phyloP scores from a whole-genome alignment of 2,888 invertebrate genomes.

The Heliconius erato region DNA sequence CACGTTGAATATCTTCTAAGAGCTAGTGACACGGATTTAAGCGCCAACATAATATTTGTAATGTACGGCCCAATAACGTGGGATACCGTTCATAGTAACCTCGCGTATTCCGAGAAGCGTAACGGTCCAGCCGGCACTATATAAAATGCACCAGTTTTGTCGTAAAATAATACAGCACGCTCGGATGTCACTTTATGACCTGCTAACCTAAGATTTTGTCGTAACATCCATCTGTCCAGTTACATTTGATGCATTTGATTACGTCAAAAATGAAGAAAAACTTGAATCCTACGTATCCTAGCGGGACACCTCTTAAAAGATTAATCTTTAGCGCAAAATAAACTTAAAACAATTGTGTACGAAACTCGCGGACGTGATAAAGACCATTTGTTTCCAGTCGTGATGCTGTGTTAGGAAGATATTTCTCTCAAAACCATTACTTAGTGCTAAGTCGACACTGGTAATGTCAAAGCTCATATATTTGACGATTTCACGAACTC shows the following conservation, averaged over 20 bases:
- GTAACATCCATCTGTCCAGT: slow-evolving; percentile 53
- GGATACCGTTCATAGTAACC: slow-evolving; percentile 72
- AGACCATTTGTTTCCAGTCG: slow-evolving; percentile 53
- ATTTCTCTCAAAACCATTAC: slow-evolving; percentile 52
- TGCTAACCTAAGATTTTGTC: slow-evolving; percentile 70
- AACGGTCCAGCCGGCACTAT: slow-evolving; percentile 70
- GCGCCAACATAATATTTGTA: slow-evolving; percentile 73
- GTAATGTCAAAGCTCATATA: slow-evolving; percentile 58
- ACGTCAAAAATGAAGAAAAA: slow-evolving; percentile 37
- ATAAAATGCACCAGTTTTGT: slow-evolving; percentile 75
- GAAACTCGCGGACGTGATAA: slow-evolving; percentile 48
- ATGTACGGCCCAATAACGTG: slow-evolving; percentile 65
- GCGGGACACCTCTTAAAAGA: slow-evolving; percentile 21
- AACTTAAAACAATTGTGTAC: slow-evolving; percentile 37
- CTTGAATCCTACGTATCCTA: not conserved
- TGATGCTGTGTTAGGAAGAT: slow-evolving; percentile 51
- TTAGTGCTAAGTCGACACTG: slow-evolving; percentile 55
- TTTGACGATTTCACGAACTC: slow-evolving; percentile 52
- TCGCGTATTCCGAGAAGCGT: slow-evolving; percentile 74
- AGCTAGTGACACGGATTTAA: slow-evolving; percentile 73
- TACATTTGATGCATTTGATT: slow-evolving; percentile 48
- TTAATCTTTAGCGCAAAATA: slow-evolving; percentile 33
- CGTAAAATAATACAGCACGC: slow-evolving; percentile 63
- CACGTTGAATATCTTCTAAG: slow-evolving; percentile 68
- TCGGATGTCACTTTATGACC: slow-evolving; percentile 67